Percentiles rank a stretch among this genome's conserved stretches.
Conservation (phyloP, 2,888 invertebrate genomes). For the Zygogramma bicolorata region DNA sequence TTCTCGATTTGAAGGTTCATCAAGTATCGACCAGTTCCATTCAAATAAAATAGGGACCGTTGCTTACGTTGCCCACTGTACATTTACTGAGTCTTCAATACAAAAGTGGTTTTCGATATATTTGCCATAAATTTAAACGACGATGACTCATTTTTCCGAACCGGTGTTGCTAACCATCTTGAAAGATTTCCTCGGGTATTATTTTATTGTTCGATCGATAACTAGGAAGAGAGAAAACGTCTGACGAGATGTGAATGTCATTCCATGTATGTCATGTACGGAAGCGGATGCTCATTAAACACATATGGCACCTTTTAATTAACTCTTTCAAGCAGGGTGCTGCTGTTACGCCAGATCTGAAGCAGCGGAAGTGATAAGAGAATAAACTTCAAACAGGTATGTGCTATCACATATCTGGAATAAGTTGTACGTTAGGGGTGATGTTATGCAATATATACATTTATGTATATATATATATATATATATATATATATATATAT, state of each 20-base stretch:
- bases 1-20: too few species aligned
- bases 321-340: slow-evolving; percentile 49
- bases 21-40: too few species aligned
- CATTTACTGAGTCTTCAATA: too few species aligned
- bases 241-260: slow-evolving; percentile 21
- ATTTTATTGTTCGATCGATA: neutral
- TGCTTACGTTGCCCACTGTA: too few species aligned
- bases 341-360: slow-evolving; percentile 16
- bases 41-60: too few species aligned
- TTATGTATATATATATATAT: too few species aligned
- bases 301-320: slow-evolving; percentile 45
- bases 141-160: too few species aligned
- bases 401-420: neutral
- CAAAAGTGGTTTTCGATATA: too few species aligned
- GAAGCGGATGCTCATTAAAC: slow-evolving; percentile 52
- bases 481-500: too few species aligned
- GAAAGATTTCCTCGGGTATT: neutral
- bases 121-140: too few species aligned
- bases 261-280: slow-evolving; percentile 24
- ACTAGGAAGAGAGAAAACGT: neutral
- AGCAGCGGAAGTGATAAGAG: slow-evolving; percentile 12
- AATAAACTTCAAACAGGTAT: slow-evolving; percentile 20
- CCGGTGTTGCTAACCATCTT: too few species aligned
- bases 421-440: neutral
- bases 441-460: neutral